Base-by-base conservation (phyloP, 2,113 vertebrate genomes). In the Rallus limicola region DNA sequence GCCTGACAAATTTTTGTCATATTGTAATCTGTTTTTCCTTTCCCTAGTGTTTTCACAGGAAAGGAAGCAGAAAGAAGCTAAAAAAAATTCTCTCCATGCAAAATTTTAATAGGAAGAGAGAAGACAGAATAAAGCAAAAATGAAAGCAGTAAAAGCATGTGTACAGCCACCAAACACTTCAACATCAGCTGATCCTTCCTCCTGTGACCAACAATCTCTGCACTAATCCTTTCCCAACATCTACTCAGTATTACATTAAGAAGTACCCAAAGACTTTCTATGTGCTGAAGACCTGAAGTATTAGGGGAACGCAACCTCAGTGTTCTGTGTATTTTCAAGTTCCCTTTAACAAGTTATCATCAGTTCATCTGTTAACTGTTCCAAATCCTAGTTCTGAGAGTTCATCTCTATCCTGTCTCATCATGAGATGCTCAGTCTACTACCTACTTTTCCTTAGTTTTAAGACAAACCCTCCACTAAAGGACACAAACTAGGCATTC, bases 1-100 rank as follows among this genome's bases (percentile, higher is more conserved):
- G 20, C 14, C 34, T 75, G 72, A 92, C 42, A 88, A 93, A 74
- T 31, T 83, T 77, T 53, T 88, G 64, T 60, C 60, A 71, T 48
- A 62, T 5, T 82, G 62, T 58, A 68, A 72, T 86, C n/a, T 50
- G 28, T 5, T 88, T 83, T 63, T 69, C 40, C 82, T 80, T 70
- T 81, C 86, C 70, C 52, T 52, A 38, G 38, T 53, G 80, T 68
- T 93, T 91, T 84, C 68, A 77, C 69, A 86, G 21, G 72, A 93
- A 92, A 91, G 46, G 25, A 90, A 63, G 28, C 34, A 75, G 36
- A 95, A 88, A 78, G 19, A 70, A 81, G 24, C 28, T 81, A 86
- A 83, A 92, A 24, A 48, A 91, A 86, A 75, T 6, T 33, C 17
- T 55, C 31, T 93, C 59, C 69, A 83, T 91, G 42, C 25, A 88